Evolutionary conservation across 2,888 invertebrate genomes (phyloP).

Genomic region (Gastracanthus pulcherrimus): DNA sequence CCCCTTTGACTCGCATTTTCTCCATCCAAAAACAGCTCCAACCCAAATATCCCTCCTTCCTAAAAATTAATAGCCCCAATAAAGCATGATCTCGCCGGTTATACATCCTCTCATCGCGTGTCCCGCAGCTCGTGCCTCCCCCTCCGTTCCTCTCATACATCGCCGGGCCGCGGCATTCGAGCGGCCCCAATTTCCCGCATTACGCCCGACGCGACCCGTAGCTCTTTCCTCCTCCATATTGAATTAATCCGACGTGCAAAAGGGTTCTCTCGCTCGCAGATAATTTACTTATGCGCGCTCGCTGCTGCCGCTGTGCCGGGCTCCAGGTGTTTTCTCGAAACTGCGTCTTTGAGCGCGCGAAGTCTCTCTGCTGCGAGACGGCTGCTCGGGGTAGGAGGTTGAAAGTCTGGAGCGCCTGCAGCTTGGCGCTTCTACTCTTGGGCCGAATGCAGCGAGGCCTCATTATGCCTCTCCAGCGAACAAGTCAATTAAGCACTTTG

Average conservation of each 20-base stretch:
- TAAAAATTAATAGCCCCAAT: no score
- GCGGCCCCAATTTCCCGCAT: conserved; percentile 23
- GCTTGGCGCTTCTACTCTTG: not conserved
- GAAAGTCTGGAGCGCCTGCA: no score
- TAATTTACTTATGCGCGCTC: conserved; percentile 45
- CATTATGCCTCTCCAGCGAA: conserved; percentile 34
- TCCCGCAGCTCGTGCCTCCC: no score
- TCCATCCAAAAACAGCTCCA: no score
- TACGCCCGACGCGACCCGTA: not conserved
- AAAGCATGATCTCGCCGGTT: no score
- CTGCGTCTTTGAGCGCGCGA: not conserved
- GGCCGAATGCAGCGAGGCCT: conserved; percentile 28
- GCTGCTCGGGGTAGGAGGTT: no score
- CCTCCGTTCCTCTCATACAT: no score
- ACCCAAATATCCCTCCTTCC: no score
- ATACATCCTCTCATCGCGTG: no score
- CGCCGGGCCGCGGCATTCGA: no score
- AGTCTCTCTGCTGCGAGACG: not conserved
- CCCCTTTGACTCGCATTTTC: no score
- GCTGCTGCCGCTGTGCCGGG: no score
- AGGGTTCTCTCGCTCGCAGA: not conserved
- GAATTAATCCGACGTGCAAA: conserved; percentile 30
- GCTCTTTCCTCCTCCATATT: conserved; percentile 1
- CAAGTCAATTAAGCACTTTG: conserved; percentile 41
- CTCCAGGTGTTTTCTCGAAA: conserved; percentile 35